Percentiles rank a stretch among this genome's conserved stretches.
Conservation (phyloP, 2,888 invertebrate genomes). For the Amiota communis region DNA sequence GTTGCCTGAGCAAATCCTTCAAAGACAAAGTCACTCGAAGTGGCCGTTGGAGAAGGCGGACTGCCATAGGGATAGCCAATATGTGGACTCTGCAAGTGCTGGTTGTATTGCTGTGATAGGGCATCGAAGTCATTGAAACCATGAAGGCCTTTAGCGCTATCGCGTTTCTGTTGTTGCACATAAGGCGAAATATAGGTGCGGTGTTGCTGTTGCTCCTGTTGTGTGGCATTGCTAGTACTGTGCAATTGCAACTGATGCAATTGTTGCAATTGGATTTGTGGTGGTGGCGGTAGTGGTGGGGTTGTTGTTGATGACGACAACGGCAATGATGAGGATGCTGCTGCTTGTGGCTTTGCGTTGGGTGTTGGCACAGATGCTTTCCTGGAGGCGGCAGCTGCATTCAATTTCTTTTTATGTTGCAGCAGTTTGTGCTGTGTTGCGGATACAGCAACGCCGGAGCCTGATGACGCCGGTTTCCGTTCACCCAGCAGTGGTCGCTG, state of each 20-base stretch:
- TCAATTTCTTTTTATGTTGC: conserved; percentile 53
- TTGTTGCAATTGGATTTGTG: conserved; percentile 37
- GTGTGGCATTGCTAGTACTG: background rate
- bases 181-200: conserved; percentile 62
- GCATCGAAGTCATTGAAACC: conserved; percentile 72
- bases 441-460: too few relatives aligned
- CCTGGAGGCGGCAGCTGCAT: conserved; percentile 27
- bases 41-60: conserved; percentile 70
- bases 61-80: conserved; percentile 72
- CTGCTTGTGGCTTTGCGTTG: conserved; percentile 38
- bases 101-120: conserved; percentile 70
- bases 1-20: conserved; percentile 48
- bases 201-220: conserved; percentile 31
- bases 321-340: too few relatives aligned
- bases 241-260: conserved; percentile 40
- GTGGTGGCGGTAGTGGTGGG: conserved; percentile 45
- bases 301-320: background rate
- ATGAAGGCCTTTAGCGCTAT: conserved; percentile 69
- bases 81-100: conserved; percentile 69
- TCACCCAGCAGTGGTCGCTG: conserved; percentile 70
- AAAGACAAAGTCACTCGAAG: conserved; percentile 68
- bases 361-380: conserved; percentile 35
- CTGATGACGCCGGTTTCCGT: conserved; percentile 55
- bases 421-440: conserved; percentile 26
- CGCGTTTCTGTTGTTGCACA: conserved; percentile 67